These are phyloP conservation scores for Coenonympha arcania DNA, from an alignment of 2,888 invertebrate species.

Conservation along the genomic window DNA sequence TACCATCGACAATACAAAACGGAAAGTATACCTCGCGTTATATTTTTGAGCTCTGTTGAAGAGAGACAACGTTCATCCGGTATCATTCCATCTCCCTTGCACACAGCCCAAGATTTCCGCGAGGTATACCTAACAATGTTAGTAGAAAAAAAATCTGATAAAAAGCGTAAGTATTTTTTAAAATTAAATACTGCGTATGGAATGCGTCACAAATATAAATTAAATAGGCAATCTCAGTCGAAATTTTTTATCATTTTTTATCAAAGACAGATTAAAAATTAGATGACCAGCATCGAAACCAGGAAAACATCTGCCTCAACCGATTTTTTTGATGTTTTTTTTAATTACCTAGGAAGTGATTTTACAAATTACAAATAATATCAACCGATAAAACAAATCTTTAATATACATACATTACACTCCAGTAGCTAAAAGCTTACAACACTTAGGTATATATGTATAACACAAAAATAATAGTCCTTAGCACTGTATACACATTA, in stretches of 20 bases:
- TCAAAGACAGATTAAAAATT: slow-evolving; percentile 38
- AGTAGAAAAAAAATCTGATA: slow-evolving; percentile 36
- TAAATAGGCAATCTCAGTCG: slow-evolving; percentile 49
- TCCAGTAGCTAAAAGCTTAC: slow-evolving; percentile 55
- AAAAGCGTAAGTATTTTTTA: slow-evolving; percentile 48
- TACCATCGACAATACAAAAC: slow-evolving; percentile 41
- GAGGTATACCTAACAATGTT: too few species aligned
- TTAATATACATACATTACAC: slow-evolving; percentile 65
- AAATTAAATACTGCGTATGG: slow-evolving; percentile 63
- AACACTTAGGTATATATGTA: slow-evolving; percentile 48
- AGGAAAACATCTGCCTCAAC: slow-evolving; percentile 40
- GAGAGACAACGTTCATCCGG: too few species aligned
- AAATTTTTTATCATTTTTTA: slow-evolving; percentile 29
- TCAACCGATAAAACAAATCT: slow-evolving; percentile 40
- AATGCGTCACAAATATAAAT: slow-evolving; percentile 54
- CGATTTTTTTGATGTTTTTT: slow-evolving; percentile 32
- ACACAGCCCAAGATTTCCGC: too few species aligned
- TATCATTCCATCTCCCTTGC: too few species aligned
- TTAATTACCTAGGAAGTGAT: slow-evolving; percentile 59
- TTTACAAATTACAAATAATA: slow-evolving; percentile 23
- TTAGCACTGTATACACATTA: slow-evolving; percentile 47
- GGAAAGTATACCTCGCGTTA: too few species aligned
- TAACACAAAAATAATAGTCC: slow-evolving; percentile 60
- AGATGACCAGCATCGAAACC: slow-evolving; percentile 60
- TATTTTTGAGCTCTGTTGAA: too few species aligned